Conservation (phyloP, 2,888 invertebrate genomes). For the Mesoligia furuncula region DNA sequence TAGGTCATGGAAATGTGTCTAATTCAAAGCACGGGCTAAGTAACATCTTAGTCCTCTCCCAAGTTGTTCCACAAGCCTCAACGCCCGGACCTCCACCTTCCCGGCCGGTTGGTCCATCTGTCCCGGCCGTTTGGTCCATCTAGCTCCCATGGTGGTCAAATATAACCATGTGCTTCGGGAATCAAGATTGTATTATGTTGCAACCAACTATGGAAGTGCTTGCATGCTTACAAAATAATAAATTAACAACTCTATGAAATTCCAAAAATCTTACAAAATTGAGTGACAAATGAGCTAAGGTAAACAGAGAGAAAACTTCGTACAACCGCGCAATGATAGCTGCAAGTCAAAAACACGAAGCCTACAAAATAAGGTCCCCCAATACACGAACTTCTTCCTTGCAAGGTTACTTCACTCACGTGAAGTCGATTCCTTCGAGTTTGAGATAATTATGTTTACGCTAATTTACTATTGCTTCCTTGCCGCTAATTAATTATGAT, state of each 20-base stretch:
- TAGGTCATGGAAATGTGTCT: neutral
- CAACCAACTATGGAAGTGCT: neutral
- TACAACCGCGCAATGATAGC: neutral
- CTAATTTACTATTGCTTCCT: slow-evolving; percentile 22
- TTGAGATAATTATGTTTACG: slow-evolving; percentile 1
- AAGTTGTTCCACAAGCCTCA: neutral
- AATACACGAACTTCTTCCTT: neutral
- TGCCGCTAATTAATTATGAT: slow-evolving; percentile 11
- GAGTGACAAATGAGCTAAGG: neutral
- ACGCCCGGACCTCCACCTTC: too few species aligned
- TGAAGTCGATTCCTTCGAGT: neutral
- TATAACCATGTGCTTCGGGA: neutral
- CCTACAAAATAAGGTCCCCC: neutral
- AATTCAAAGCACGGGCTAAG: neutral
- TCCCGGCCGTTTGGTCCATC: neutral
- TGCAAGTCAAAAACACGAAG: neutral
- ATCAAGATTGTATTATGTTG: neutral
- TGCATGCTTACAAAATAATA: neutral
- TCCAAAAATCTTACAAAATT: neutral
- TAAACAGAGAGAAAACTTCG: neutral
- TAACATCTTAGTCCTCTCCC: neutral
- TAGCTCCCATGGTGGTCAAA: neutral
- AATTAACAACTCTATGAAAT: neutral
- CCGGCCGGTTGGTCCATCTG: neutral
- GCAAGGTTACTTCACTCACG: neutral